Conservation (phyloP, 2,113 vertebrate genomes). For the Gallinago undulata region DNA sequence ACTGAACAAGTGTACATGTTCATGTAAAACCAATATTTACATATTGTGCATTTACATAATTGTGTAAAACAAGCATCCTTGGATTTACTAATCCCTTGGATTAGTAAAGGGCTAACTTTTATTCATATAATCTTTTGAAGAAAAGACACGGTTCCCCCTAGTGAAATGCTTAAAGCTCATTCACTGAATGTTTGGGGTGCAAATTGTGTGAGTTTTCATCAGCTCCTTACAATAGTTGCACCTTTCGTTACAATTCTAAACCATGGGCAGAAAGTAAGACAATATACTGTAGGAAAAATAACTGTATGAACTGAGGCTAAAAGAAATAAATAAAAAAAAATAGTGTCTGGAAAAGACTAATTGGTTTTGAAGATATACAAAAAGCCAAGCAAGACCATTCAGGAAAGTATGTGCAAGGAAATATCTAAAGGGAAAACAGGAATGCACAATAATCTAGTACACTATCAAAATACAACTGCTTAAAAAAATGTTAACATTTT, state of each 20-base stretch:
- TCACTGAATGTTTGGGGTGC: background rate
- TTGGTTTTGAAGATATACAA: background rate
- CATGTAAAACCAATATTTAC: background rate
- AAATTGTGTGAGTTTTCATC: background rate
- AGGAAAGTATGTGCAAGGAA: background rate
- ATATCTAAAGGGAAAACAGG: background rate
- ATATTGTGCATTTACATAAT: background rate
- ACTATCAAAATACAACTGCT: background rate
- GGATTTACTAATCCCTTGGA: background rate
- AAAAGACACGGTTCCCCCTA: background rate
- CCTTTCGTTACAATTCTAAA: background rate
- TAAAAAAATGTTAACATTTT: background rate
- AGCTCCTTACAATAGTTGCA: background rate
- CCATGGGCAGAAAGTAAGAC: background rate
- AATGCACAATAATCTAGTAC: background rate
- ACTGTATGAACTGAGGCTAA: background rate
- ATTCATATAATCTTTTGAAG: background rate
- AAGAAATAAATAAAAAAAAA: background rate
- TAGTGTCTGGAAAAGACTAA: background rate
- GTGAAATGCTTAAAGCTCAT: background rate
- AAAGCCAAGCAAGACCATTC: background rate
- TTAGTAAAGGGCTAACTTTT: background rate
- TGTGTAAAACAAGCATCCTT: background rate
- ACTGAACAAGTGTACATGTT: background rate
- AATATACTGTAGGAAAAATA: background rate